Evolutionary conservation across 2,888 invertebrate species (phyloP).

Genomic region (Drosophila demipolita): DNA sequence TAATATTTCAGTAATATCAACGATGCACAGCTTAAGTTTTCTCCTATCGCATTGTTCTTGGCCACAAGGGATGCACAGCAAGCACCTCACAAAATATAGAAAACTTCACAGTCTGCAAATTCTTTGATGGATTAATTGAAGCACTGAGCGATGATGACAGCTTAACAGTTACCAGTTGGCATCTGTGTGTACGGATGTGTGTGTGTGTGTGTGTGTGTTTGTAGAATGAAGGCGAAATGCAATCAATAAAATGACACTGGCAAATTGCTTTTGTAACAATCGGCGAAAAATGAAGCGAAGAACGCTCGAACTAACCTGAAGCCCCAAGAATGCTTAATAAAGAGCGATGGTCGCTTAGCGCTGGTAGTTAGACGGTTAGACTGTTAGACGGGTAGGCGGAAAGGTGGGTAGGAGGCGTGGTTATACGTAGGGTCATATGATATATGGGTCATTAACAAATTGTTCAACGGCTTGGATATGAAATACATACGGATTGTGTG

Average conservation of each 20-base stretch:
- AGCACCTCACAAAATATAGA: slow-evolving; percentile 1
- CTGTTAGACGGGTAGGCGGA: background rate
- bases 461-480: slow-evolving; percentile 70
- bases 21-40: background rate
- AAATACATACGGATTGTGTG: slow-evolving; percentile 36
- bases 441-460: slow-evolving; percentile 81
- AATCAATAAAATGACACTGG: slow-evolving; percentile 71
- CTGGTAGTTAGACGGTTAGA: background rate
- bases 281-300: slow-evolving; percentile 35
- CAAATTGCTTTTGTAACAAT: slow-evolving; percentile 64
- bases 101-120: slow-evolving; percentile 5
- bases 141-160: slow-evolving; percentile 32
- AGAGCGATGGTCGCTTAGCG: slow-evolving; percentile 24
- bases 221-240: slow-evolving; percentile 49
- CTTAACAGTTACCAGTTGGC: slow-evolving; percentile 7
- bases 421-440: slow-evolving; percentile 54
- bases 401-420: slow-evolving; percentile 7
- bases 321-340: slow-evolving; percentile 63
- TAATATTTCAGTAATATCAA: background rate
- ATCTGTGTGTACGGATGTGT: background rate
- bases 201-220: background rate
- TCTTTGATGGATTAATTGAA: slow-evolving; percentile 41
- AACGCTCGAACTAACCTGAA: slow-evolving; percentile 46
- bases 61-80: background rate
- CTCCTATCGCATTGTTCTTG: background rate